Evolutionary conservation across 2,797 vertebrate species (phyloP).

Genomic region (Myiothlypis chrysogaster): DNA sequence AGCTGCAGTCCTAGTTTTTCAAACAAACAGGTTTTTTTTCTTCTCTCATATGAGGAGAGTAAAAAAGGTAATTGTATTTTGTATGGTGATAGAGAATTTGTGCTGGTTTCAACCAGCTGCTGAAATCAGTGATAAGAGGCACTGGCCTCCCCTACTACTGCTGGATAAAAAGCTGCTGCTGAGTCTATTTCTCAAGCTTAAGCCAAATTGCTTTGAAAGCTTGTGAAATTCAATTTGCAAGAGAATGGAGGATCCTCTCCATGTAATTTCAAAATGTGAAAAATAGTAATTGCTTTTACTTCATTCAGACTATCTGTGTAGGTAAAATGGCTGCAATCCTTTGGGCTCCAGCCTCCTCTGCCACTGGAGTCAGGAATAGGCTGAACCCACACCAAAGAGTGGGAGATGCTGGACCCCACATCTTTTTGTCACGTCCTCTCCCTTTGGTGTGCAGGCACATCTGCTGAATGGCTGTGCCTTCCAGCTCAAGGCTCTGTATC

Average conservation of each 20-base stretch:
- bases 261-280: conserved; percentile 55
- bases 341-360: background rate
- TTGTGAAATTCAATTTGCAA: conserved; percentile 61
- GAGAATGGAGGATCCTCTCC: conserved; percentile 40
- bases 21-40: background rate
- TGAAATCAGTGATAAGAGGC: conserved; percentile 29
- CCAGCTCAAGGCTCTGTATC: background rate
- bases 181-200: conserved; percentile 47
- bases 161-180: conserved; percentile 4
- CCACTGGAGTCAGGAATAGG: background rate
- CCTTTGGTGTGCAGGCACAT: background rate
- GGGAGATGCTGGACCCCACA: background rate
- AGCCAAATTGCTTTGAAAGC: conserved; percentile 53
- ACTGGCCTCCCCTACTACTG: background rate
- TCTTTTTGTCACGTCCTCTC: background rate
- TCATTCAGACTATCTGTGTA: background rate
- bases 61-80: conserved; percentile 10
- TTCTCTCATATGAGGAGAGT: background rate
- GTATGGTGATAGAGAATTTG: conserved; percentile 1
- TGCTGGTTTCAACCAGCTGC: conserved; percentile 11
- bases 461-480: background rate
- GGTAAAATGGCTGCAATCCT: background rate
- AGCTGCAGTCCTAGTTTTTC: conserved; percentile 15
- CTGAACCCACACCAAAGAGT: background rate
- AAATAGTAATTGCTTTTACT: conserved; percentile 52